These are phyloP conservation scores for Cyprinus carpio DNA, from an alignment of 2,113 vertebrate species.

Conservation along the genomic window DNA sequence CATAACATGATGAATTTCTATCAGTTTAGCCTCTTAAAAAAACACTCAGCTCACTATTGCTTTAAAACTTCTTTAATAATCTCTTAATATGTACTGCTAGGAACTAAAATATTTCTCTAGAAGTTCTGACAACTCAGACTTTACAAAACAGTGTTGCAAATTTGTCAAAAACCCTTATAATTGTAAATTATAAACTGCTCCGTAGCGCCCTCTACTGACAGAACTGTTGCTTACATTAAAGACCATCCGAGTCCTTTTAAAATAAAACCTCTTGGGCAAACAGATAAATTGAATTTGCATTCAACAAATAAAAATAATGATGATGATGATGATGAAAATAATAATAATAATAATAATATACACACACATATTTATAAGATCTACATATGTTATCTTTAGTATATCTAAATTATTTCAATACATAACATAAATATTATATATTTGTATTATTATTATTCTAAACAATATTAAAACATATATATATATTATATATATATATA, in stretches of 20 bases:
- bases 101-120: background rate
- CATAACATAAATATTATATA: no score
- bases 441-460: no score
- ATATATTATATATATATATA: no score
- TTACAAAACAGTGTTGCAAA: background rate
- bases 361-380: no score
- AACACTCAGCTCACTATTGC: no score
- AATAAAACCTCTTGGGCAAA: background rate
- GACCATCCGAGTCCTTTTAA: background rate
- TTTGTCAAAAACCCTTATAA: background rate
- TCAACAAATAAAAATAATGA: background rate
- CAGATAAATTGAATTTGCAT: background rate
- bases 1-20: background rate
- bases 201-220: background rate
- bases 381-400: no score
- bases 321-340: no score
- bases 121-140: background rate
- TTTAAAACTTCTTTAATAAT: background rate
- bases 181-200: background rate
- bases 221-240: background rate
- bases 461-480: no score
- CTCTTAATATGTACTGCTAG: background rate
- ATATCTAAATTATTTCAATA: no score
- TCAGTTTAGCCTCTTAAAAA: background rate
- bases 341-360: no score